phyloP scores from a whole-genome alignment of 2,797 vertebrate genomes.

The Chrysocyon brachyurus region DNA sequence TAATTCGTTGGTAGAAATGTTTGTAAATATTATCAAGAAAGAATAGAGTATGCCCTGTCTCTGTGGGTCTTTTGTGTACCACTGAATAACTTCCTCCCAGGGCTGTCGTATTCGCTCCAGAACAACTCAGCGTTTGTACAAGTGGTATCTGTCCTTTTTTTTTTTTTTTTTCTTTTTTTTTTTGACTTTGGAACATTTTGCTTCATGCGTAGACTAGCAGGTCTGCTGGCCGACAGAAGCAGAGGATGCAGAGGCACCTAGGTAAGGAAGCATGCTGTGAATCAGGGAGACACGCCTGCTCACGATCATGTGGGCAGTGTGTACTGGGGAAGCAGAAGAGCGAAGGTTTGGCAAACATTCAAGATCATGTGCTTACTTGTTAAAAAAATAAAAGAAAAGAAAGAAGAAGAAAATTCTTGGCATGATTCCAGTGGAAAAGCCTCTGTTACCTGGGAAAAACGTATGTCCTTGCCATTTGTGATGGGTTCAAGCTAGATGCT shows the following conservation, averaged over 20 bases:
- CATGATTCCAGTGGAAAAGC: not conserved
- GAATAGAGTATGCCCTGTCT: not conserved
- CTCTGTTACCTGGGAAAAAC: too few relatives aligned
- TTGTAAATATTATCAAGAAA: not conserved
- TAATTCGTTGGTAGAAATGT: not conserved
- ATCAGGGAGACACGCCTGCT: not conserved
- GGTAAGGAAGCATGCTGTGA: not conserved
- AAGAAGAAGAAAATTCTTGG: not conserved
- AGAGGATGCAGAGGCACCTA: not conserved
- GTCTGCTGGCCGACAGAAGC: not conserved
- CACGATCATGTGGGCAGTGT: accelerated
- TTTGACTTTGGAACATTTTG: not conserved
- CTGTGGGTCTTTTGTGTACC: not conserved
- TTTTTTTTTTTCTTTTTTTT: too few relatives aligned
- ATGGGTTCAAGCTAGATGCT: not conserved
- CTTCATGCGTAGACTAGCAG: accelerated
- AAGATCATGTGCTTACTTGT: not conserved
- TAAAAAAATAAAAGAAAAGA: not conserved
- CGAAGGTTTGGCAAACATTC: not conserved
- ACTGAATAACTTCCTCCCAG: not conserved
- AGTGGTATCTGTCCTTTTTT: not conserved
- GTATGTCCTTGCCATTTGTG: not conserved
- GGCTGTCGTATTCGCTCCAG: not conserved
- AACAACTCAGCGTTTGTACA: not conserved
- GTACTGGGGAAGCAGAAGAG: not conserved